phyloP scores from a whole-genome alignment of 2,888 invertebrate species.

The Beris chalybata region DNA sequence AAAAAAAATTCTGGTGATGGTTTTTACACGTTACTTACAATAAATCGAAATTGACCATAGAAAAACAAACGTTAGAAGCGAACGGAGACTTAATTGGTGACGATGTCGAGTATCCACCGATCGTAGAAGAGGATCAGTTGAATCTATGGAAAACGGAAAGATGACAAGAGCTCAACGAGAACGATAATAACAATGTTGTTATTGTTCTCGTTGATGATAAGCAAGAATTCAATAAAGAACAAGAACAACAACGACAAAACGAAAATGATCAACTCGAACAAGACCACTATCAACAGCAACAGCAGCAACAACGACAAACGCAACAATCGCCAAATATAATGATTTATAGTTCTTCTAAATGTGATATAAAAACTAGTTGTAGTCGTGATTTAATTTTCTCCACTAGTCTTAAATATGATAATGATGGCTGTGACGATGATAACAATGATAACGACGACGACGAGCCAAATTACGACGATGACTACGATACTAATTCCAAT shows the following conservation, averaged over 20 bases:
- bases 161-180: conserved; percentile 43
- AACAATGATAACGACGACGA: conserved; percentile 35
- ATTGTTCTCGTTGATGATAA: conserved; percentile 43
- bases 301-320: conserved; percentile 10
- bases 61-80: conserved; percentile 30
- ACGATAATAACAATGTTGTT: conserved; percentile 41
- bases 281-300: conserved; percentile 3
- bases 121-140: conserved; percentile 47
- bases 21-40: neutral
- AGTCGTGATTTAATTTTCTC: conserved; percentile 29
- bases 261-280: conserved; percentile 16
- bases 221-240: conserved; percentile 36
- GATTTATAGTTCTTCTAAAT: conserved; percentile 18
- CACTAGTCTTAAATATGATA: conserved; percentile 54
- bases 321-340: conserved; percentile 12
- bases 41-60: neutral
- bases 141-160: conserved; percentile 43
- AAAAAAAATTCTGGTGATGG: conserved; percentile 26
- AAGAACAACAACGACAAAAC: conserved; percentile 39
- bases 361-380: conserved; percentile 31
- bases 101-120: conserved; percentile 53
- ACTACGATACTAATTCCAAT: conserved; percentile 50
- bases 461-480: conserved; percentile 46
- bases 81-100: conserved; percentile 48
- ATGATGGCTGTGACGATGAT: conserved; percentile 40